Evolutionary conservation across 2,113 vertebrate genomes (phyloP), one percentile per base, ranked within the genome.

Genomic region (Brienomyrus brachyistius): DNA sequence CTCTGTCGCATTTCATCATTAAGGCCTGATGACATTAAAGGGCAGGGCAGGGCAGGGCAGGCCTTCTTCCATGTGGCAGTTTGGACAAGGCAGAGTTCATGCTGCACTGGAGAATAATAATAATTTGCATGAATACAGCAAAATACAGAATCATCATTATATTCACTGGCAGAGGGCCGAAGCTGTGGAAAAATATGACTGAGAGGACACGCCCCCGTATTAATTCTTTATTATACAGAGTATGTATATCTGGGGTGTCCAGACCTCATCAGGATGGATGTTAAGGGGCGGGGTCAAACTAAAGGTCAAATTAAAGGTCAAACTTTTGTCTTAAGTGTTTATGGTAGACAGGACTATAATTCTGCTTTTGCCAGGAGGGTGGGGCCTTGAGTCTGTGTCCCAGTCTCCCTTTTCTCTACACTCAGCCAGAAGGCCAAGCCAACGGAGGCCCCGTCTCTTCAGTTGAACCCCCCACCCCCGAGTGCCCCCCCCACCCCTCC

Each of bases 1-100:
- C 48, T 86, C 52, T 90, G 48, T 88, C 82, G 23, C 59, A 88
- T 88, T 45, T 88, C 87, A 88, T 52, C 56, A 47, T 27, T 59
- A 88, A 31, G 54, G 82, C 59, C 31, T 86, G 70, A 90, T 48
- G 48, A 74, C 52, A 19, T 54, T 77, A n/a, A 89, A 47, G 83
- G 83, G 56, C 48, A 52, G 47, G 23, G 80, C 50, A 7, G 62
- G 83, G 56, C 48, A 52, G 47, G 23, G 80, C 62, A 8, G 62
- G 27, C 8, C 7, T 13, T 85, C 19, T 47, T 89, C 80, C 54
- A 45, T 43, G 35, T 9, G 87, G 40, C 31, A 54, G 87, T 35
- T 83, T 52, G 47, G 45, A 15, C 45, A 15, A 15, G 21, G 52
- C 51, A 54, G 15, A 88, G 87, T 62, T 90, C 45, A 88, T 52